phyloP scores from a whole-genome alignment of 2,888 invertebrate species.

The Noctua comes region DNA sequence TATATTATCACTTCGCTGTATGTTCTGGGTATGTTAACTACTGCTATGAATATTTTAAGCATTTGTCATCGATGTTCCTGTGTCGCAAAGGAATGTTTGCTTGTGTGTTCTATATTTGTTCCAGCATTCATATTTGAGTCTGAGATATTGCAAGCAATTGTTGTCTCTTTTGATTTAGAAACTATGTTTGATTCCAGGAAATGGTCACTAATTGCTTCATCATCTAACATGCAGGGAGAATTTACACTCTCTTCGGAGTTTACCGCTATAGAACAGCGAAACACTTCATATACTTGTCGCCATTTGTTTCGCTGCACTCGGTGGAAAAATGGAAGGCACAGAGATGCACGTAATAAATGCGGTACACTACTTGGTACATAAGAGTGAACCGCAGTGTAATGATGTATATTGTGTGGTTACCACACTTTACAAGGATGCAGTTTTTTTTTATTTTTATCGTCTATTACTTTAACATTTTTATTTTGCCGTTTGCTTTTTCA shows the following conservation, averaged over 20 bases:
- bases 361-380: slow-evolving; percentile 16
- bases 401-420: slow-evolving; percentile 39
- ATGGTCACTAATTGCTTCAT: slow-evolving; percentile 18
- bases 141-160: slow-evolving; percentile 36
- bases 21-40: slow-evolving; percentile 50
- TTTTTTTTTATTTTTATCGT: slow-evolving; percentile 8
- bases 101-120: slow-evolving; percentile 39
- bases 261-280: neutral
- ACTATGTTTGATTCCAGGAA: slow-evolving; percentile 18
- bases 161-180: slow-evolving; percentile 29
- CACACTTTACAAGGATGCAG: slow-evolving; percentile 9
- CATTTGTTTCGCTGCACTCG: slow-evolving; percentile 31
- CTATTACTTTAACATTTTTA: neutral
- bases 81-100: slow-evolving; percentile 39
- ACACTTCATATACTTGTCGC: slow-evolving; percentile 30
- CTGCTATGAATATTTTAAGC: slow-evolving; percentile 48
- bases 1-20: slow-evolving; percentile 33
- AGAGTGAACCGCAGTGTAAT: slow-evolving; percentile 31
- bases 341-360: slow-evolving; percentile 38
- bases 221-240: neutral
- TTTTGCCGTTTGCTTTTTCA: neutral
- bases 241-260: neutral
- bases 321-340: slow-evolving; percentile 35
- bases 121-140: slow-evolving; percentile 21
- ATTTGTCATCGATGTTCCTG: slow-evolving; percentile 50